A percentile compares a stretch with the other conserved stretches of the same genome.
Conservation (phyloP, 2,888 invertebrate species). For the Drosophila demipolita region DNA sequence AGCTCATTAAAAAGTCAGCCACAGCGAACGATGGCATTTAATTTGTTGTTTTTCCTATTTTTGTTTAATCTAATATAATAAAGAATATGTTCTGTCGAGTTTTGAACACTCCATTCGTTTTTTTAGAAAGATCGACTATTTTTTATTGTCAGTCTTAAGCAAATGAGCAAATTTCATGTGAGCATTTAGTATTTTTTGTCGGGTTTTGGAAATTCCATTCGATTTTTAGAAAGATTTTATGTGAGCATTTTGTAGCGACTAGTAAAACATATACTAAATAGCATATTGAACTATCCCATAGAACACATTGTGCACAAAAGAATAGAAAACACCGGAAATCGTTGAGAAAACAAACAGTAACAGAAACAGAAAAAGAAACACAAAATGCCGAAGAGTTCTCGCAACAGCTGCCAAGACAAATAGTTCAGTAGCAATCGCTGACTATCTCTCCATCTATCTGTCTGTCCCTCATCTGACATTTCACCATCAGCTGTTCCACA, state of each 20-base stretch:
- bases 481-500: constrained; percentile 62
- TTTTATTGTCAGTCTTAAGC: neutral
- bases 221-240: no score
- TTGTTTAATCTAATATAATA: constrained; percentile 1
- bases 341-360: constrained; percentile 27
- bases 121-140: neutral
- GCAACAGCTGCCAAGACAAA: constrained; percentile 72
- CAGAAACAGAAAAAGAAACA: neutral
- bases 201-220: no score
- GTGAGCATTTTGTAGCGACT: no score
- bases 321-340: constrained; percentile 24
- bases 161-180: neutral
- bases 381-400: constrained; percentile 36
- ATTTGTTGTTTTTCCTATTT: neutral
- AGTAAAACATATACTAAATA: neutral
- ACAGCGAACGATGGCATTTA: neutral
- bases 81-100: neutral
- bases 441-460: constrained; percentile 3
- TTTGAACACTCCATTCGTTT: neutral
- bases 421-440: constrained; percentile 48
- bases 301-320: constrained; percentile 3
- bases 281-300: neutral
- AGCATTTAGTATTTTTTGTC: neutral
- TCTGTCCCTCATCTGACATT: constrained; percentile 38
- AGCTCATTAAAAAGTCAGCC: constrained; percentile 27